These are phyloP conservation scores for Laticauda colubrina DNA, from an alignment of 2,113 vertebrate genomes.

Conservation along the genomic window DNA sequence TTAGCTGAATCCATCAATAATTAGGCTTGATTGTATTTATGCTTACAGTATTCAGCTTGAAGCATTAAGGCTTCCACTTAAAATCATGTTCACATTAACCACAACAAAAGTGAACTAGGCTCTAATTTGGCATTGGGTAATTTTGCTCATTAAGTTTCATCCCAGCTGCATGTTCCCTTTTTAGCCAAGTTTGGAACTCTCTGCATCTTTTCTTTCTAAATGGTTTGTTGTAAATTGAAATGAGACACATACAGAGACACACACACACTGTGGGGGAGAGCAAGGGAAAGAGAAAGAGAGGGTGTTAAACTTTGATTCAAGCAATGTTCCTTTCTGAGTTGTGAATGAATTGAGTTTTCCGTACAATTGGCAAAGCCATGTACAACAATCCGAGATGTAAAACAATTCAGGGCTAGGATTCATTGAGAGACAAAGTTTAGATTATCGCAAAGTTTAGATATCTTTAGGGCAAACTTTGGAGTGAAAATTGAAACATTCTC, in stretches of 20 bases:
- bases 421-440: too few relatives aligned
- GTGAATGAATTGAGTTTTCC: constrained; percentile 34
- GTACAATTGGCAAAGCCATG: background rate
- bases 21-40: constrained; percentile 12
- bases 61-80: background rate
- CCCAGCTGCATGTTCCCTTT: constrained; percentile 13
- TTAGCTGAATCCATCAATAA: constrained; percentile 6
- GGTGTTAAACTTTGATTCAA: background rate
- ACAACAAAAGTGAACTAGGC: background rate
- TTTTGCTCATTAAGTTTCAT: constrained; percentile 15
- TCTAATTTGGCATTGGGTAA: background rate
- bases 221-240: background rate
- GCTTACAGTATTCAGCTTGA: background rate
- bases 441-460: too few relatives aligned
- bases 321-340: constrained; percentile 38
- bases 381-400: background rate
- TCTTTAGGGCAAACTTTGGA: too few relatives aligned
- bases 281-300: background rate
- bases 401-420: background rate
- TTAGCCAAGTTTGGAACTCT: background rate
- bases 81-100: background rate
- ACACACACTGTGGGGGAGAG: background rate
- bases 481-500: too few relatives aligned
- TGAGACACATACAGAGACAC: background rate
- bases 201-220: background rate